phyloP scores from a whole-genome alignment of 1,140 invertebrate genomes.

The Holotrichia oblita region DNA sequence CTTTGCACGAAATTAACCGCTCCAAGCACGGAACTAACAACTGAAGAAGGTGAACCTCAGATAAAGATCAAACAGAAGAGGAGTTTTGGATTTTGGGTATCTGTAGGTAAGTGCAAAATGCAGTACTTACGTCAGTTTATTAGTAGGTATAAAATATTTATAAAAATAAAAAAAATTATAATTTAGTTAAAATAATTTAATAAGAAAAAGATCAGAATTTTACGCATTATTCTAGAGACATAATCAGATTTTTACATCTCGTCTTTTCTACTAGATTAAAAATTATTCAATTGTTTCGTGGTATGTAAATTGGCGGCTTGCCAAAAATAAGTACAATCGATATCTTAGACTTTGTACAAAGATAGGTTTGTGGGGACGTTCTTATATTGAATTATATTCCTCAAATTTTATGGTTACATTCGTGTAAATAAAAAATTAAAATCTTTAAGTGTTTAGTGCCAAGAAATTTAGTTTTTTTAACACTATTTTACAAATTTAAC shows the following conservation, averaged over 20 bases:
- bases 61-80: slow-evolving; percentile 47
- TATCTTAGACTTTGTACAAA: neutral
- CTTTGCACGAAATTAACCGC: slow-evolving; percentile 55
- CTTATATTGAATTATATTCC: neutral
- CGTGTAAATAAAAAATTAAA: neutral
- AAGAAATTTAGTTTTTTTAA: neutral
- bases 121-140: too few relatives aligned
- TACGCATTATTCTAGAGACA: too few relatives aligned
- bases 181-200: too few relatives aligned
- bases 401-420: neutral
- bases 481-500: slow-evolving; percentile 9
- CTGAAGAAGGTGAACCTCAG: slow-evolving; percentile 41
- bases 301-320: neutral
- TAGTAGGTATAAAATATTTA: too few relatives aligned
- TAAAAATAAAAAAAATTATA: too few relatives aligned
- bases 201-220: too few relatives aligned
- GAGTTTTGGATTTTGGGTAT: slow-evolving; percentile 50
- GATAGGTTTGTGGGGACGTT: neutral
- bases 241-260: too few relatives aligned
- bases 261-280: too few relatives aligned
- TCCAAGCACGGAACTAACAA: slow-evolving; percentile 45
- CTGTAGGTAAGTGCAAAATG: slow-evolving; percentile 50
- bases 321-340: slow-evolving; percentile 41
- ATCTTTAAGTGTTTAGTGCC: neutral
- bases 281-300: too few relatives aligned